Percentiles rank a stretch among this genome's conserved stretches.
These are phyloP conservation scores for Acanthisitta chloris DNA, from an alignment of 2,113 vertebrate species.

Conservation along the genomic window DNA sequence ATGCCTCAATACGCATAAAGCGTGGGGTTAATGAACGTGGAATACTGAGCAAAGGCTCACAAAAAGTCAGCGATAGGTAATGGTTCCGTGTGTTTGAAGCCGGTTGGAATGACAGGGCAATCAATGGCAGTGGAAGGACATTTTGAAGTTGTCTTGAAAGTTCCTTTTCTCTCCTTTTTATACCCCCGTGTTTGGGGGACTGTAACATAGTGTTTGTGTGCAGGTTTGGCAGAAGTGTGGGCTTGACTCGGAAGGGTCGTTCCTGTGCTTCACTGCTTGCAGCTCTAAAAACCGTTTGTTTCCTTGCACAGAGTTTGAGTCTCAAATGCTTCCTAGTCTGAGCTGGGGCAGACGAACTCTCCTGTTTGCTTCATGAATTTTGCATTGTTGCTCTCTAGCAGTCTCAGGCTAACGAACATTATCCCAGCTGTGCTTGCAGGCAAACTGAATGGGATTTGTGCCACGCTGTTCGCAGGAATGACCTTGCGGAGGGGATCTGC, in stretches of 20 bases:
- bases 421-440: neutral
- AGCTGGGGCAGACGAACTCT: neutral
- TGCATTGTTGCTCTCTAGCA: neutral
- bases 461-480: neutral
- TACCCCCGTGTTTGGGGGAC: accelerated
- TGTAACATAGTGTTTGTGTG: accelerated
- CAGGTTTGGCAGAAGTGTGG: neutral
- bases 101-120: neutral
- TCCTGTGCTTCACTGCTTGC: neutral
- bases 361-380: neutral
- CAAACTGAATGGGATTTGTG: neutral
- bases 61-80: neutral
- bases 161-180: neutral
- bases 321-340: accelerated
- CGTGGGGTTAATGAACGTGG: neutral
- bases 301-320: neutral
- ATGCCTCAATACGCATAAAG: neutral
- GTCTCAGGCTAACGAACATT: neutral
- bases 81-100: neutral
- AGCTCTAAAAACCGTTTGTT: neutral
- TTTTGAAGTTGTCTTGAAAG: neutral
- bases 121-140: neutral
- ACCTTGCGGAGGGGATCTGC: neutral
- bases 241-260: neutral
- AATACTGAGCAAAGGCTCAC: neutral